Base-by-base conservation (phyloP, 92 coral and sea anemone species). In the Ricordea florida region DNA sequence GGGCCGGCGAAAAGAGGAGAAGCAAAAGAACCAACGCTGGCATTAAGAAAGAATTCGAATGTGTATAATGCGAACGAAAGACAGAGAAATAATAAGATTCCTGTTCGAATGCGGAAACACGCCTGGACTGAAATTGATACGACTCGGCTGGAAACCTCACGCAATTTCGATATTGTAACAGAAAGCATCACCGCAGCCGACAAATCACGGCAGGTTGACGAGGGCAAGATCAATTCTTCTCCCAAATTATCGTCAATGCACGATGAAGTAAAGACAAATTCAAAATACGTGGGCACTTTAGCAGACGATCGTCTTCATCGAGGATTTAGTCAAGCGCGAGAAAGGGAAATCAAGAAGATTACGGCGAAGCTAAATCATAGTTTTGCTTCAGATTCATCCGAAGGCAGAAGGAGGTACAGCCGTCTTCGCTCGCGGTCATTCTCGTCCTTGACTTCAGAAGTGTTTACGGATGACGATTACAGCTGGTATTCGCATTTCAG, bases 401-500 rank as follows among this genome's bases (percentile, higher is more conserved):
- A n/a, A n/a, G n/a, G n/a, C n/a, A n/a, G n/a, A n/a, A n/a, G n/a
- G n/a, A n/a, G n/a, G n/a, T n/a, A n/a, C n/a, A n/a, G n/a, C n/a
- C 66, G 18, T 15, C 8, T 26, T 23, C 77, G 66, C 18, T 55
- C 56, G n/a, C 21, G 15, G 9, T 34, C 37, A 6, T 2, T 10
- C 10, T 10, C 26, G 10, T 27, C 27, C n/a, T 16, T 4, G 36
- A 3, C 52, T 9, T 17, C 20, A 0, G n/a, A 37, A 9, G 31
- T 5, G 27, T 22, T 31, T 6, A 10, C 26, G 53, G 77, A 70
- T 17, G 77, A 70, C 52, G 29, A 53, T 6, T 70, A 30, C 22
- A 90, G 97, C 68, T 90, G 97, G 97, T 58, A 78, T 51, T 78
- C 97, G 2, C 97, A 90, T 65, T 90, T 90, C 57, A 82, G 90